phyloP scores from a whole-genome alignment of 2,888 invertebrate genomes.

The Trisateles emortualis region DNA sequence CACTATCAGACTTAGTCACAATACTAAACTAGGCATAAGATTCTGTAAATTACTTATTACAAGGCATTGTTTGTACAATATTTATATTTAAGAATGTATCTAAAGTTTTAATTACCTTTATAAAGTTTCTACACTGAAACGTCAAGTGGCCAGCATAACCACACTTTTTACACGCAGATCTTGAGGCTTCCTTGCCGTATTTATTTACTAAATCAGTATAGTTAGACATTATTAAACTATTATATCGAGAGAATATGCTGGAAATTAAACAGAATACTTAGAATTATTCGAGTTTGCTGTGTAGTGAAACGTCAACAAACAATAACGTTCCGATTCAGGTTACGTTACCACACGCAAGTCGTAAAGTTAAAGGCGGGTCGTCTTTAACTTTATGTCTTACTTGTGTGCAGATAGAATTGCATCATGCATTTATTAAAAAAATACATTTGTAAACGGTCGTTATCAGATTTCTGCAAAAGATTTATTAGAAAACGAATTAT shows the following conservation, averaged over 20 bases:
- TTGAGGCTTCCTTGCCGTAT: conserved; percentile 90
- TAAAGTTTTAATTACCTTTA: conserved; percentile 87
- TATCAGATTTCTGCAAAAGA: too few relatives aligned
- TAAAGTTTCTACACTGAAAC: conserved; percentile 97
- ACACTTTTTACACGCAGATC: conserved; percentile 97
- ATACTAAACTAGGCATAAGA: too few relatives aligned
- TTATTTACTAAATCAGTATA: conserved; percentile 76
- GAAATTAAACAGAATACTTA: conserved; percentile 9
- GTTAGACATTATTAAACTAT: conserved; percentile 63
- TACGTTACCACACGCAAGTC: neutral
- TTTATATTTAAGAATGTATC: too few relatives aligned
- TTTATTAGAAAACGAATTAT: too few relatives aligned
- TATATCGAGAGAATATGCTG: conserved; percentile 10
- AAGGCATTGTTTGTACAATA: too few relatives aligned
- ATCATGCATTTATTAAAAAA: too few relatives aligned
- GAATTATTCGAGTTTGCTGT: neutral
- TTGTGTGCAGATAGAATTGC: too few relatives aligned
- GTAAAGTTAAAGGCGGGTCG: neutral
- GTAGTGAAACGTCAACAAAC: conserved; percentile 45
- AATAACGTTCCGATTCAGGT: conserved; percentile 34
- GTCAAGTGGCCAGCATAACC: conserved; percentile 98
- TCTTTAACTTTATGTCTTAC: too few relatives aligned
- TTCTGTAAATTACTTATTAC: too few relatives aligned
- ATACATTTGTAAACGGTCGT: too few relatives aligned
- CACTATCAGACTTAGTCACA: too few relatives aligned